phyloP scores from a whole-genome alignment of 2,113 vertebrate genomes.

The Scolopax mira region DNA sequence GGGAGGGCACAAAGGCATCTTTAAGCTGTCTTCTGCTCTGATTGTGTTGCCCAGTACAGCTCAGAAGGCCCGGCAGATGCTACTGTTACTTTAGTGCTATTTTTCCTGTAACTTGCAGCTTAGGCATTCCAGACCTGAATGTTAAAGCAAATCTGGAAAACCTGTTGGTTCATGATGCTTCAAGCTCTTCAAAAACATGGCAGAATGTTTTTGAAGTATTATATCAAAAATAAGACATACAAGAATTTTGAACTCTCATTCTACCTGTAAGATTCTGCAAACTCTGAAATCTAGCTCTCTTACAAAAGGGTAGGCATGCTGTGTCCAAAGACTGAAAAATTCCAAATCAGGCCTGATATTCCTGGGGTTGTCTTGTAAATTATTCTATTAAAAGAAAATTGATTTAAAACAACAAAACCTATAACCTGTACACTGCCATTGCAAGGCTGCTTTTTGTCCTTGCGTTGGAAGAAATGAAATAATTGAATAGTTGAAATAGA shows the following conservation, averaged over 20 bases:
- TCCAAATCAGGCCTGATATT: not conserved
- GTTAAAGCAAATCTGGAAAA: not conserved
- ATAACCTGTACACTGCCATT: not conserved
- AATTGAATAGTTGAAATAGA: no score
- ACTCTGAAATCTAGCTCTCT: not conserved
- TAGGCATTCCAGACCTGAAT: not conserved
- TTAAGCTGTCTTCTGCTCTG: not conserved
- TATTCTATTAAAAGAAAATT: not conserved
- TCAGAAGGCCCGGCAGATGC: not conserved
- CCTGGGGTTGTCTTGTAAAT: not conserved
- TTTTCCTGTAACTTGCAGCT: not conserved
- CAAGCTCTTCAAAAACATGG: not conserved
- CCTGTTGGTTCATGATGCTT: not conserved
- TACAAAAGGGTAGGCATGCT: not conserved
- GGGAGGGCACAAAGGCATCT: not conserved
- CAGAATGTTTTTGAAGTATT: not conserved
- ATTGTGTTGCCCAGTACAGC: not conserved
- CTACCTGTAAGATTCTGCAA: not conserved
- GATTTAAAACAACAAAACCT: not conserved
- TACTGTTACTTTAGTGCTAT: not conserved
- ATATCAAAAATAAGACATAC: not conserved
- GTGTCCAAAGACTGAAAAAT: not conserved
- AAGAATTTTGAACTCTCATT: not conserved
- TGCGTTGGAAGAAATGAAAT: no score
- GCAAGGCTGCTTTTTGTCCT: not conserved